phyloP scores from a whole-genome alignment of 2,888 invertebrate species.

The Ernsta delagoae region DNA sequence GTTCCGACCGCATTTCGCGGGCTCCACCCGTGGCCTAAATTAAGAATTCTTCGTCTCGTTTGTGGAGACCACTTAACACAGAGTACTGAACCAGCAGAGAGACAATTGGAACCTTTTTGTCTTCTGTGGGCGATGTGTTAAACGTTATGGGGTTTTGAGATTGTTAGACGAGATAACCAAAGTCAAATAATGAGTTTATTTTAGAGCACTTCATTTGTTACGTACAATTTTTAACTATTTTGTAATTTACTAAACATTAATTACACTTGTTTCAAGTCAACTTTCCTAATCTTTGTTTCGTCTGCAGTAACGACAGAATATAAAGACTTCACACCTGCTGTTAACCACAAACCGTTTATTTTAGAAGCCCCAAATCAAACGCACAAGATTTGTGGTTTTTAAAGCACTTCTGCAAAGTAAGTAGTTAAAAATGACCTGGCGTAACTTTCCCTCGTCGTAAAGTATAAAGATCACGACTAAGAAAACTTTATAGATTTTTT shows the following conservation, averaged over 20 bases:
- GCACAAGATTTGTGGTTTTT: constrained; percentile 11
- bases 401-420: constrained; percentile 1
- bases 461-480: not conserved
- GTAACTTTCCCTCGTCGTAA: not conserved
- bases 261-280: not conserved
- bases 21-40: constrained; percentile 4
- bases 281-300: constrained; percentile 6
- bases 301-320: constrained; percentile 2
- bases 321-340: constrained; percentile 7
- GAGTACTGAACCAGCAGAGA: not conserved
- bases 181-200: too few species aligned
- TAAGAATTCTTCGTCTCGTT: constrained; percentile 9
- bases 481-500: not conserved
- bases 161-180: too few species aligned
- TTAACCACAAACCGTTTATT: constrained; percentile 21
- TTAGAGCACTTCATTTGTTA: not conserved
- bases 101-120: too few species aligned
- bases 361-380: not conserved
- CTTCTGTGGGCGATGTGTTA: too few species aligned
- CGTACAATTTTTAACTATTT: not conserved
- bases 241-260: not conserved
- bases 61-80: not conserved
- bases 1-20: constrained; percentile 10
- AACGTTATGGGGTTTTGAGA: too few species aligned
- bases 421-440: constrained; percentile 2